Percentiles rank a stretch among this genome's conserved stretches.
These are phyloP conservation scores for Podabrus alpinus DNA, from an alignment of 2,888 invertebrate species.

Conservation along the genomic window DNA sequence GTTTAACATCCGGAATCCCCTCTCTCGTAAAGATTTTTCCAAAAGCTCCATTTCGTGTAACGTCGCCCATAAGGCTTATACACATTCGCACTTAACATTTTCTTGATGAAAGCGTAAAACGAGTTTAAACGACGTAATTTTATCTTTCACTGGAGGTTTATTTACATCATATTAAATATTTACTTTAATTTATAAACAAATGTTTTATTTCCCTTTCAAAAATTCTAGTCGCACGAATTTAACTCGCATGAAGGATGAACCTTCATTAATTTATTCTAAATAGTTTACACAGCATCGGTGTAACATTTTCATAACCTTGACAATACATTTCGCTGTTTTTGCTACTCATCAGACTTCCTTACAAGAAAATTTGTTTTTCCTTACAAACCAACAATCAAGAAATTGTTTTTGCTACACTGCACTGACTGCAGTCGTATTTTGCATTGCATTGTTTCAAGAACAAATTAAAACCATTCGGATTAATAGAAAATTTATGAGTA, in stretches of 20 bases:
- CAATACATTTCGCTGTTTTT: not conserved
- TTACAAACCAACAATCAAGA: not conserved
- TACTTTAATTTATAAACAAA: not conserved
- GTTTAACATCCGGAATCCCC: conserved; percentile 45
- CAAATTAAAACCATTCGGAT: not conserved
- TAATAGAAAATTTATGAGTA: not conserved
- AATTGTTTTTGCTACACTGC: not conserved
- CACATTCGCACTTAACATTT: not conserved
- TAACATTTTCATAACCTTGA: not conserved
- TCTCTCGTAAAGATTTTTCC: conserved; percentile 33
- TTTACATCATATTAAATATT: not conserved
- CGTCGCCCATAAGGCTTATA: not conserved
- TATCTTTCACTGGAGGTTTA: not conserved
- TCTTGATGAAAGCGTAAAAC: not conserved
- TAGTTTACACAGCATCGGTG: not conserved
- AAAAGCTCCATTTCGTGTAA: conserved; percentile 18
- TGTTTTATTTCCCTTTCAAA: not conserved
- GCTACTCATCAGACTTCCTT: not conserved
- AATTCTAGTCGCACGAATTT: not conserved
- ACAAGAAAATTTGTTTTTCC: not conserved
- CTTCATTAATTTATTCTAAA: not conserved
- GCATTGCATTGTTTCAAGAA: not conserved
- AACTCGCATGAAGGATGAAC: not conserved
- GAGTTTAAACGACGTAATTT: not conserved
- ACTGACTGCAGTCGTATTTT: not conserved